These are phyloP conservation scores for Grammatotria lemairii DNA, from an alignment of 2,113 vertebrate species.

Conservation along the genomic window DNA sequence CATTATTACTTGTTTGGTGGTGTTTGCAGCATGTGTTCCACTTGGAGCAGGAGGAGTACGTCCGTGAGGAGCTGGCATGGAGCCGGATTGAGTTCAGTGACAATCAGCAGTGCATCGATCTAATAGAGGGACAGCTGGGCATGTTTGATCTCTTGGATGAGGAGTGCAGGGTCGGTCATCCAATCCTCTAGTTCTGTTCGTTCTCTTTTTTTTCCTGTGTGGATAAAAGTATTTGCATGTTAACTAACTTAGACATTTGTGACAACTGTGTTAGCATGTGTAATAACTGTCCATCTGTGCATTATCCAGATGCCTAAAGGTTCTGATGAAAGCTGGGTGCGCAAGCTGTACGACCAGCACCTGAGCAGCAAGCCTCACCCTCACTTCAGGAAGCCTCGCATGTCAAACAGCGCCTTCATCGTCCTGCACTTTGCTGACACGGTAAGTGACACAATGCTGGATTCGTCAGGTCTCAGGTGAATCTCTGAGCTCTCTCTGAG, in stretches of 20 bases:
- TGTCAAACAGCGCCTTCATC: conserved; percentile 67
- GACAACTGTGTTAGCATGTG: background rate
- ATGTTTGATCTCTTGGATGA: conserved; percentile 77
- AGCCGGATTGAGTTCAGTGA: conserved; percentile 72
- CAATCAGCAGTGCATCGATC: conserved; percentile 74
- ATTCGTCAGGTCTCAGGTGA: background rate
- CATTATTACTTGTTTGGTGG: background rate
- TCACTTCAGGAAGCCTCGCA: conserved; percentile 72
- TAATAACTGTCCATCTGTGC: background rate
- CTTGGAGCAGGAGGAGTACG: conserved; percentile 78
- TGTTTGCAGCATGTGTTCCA: conserved; percentile 73
- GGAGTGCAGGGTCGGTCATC: conserved; percentile 69
- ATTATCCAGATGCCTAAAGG: conserved; percentile 76
- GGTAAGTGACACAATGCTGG: conserved; percentile 34
- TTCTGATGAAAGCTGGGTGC: conserved; percentile 74
- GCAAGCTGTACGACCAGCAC: conserved; percentile 73
- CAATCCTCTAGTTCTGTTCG: background rate
- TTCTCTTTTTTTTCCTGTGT: background rate
- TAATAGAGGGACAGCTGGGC: conserved; percentile 71
- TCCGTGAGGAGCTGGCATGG: conserved; percentile 76
- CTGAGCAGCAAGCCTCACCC: conserved; percentile 50
- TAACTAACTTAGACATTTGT: background rate
- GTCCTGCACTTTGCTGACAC: conserved; percentile 76
- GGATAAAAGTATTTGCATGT: background rate
- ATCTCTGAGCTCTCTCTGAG: background rate